phyloP scores from a whole-genome alignment of 2,113 vertebrate genomes.

The Callospermophilus lateralis region DNA sequence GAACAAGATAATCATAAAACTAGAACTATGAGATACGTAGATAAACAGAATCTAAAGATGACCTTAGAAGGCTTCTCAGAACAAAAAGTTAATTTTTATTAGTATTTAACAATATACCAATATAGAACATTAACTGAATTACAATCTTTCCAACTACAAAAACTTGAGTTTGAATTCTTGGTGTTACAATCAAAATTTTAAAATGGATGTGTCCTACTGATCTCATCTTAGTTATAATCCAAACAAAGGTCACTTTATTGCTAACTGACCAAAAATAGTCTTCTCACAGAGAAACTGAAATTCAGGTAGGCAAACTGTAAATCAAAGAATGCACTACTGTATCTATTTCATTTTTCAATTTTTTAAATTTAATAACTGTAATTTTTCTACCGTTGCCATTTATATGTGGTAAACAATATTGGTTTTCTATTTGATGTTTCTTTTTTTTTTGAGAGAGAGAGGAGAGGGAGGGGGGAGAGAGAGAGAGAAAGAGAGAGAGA shows the following conservation, averaged over 20 bases:
- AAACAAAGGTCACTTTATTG: slow-evolving; percentile 21
- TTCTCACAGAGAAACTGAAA: slow-evolving; percentile 27
- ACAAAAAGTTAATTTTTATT: slow-evolving; percentile 45
- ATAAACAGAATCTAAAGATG: slow-evolving; percentile 39
- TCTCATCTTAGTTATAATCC: slow-evolving; percentile 17
- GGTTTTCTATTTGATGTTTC: slow-evolving; percentile 37
- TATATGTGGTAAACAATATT: neutral
- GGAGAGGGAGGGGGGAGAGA: no score
- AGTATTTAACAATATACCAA: slow-evolving; percentile 16
- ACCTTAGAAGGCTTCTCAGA: slow-evolving; percentile 39
- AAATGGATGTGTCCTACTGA: neutral
- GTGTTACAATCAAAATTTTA: slow-evolving; percentile 35
- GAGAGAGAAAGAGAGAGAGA: no score
- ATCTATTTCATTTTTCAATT: slow-evolving; percentile 7
- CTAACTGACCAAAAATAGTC: neutral
- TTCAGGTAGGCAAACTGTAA: neutral
- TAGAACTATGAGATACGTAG: neutral
- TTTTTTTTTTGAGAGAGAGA: no score
- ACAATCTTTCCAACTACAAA: slow-evolving; percentile 24
- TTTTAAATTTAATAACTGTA: neutral
- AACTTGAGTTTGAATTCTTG: neutral
- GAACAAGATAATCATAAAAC: slow-evolving; percentile 54
- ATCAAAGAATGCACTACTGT: neutral
- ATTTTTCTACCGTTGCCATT: slow-evolving; percentile 1
- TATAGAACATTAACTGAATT: slow-evolving; percentile 20